Evolutionary conservation across 2,113 vertebrate genomes (phyloP).

Genomic region (Leptobrachium leishanense): DNA sequence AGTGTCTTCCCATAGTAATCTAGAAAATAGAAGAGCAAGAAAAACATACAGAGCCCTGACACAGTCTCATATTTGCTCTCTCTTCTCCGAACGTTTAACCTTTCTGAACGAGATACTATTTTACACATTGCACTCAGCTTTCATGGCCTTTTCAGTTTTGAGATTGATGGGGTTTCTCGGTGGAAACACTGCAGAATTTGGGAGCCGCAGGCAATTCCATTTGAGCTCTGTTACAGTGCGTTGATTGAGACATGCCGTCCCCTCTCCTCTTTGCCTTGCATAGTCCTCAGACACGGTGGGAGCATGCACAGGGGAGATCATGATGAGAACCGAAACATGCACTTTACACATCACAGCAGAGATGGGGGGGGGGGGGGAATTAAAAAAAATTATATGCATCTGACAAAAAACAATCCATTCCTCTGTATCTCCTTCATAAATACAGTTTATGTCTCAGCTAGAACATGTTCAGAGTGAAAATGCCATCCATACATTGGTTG

Average conservation of each 20-base stretch:
- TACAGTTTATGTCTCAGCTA: too few relatives aligned
- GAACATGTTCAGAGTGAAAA: not conserved
- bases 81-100: too few relatives aligned
- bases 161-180: not conserved
- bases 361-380: too few relatives aligned
- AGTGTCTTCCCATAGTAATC: constrained; percentile 46
- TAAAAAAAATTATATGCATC: not conserved
- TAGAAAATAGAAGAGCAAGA: constrained; percentile 46
- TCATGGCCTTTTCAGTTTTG: not conserved
- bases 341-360: constrained; percentile 1
- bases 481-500: not conserved
- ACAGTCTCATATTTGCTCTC: constrained; percentile 2
- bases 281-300: constrained; percentile 9
- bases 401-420: too few relatives aligned
- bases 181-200: not conserved
- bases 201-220: not conserved
- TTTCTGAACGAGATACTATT: too few relatives aligned
- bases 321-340: constrained; percentile 19
- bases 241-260: constrained; percentile 33
- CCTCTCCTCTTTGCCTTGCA: constrained; percentile 27
- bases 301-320: constrained; percentile 33
- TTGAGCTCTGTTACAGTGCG: not conserved
- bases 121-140: too few relatives aligned
- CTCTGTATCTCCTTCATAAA: too few relatives aligned
- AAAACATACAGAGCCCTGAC: constrained; percentile 38